Evolutionary conservation across 1,140 invertebrate genomes (phyloP).

Genomic region (Tribolium castaneum): DNA sequence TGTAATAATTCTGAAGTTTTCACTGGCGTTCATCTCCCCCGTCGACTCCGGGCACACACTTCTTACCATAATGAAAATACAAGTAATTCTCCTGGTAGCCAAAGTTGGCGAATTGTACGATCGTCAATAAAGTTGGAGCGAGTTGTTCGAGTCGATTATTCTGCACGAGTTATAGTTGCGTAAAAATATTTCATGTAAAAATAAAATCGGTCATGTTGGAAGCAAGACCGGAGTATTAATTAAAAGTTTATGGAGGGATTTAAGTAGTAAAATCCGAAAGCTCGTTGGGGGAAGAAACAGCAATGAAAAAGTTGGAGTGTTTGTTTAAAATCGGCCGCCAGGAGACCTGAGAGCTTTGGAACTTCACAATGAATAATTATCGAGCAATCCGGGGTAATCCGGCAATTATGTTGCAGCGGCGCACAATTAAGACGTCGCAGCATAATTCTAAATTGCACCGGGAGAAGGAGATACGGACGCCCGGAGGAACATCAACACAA

Average conservation of each 20-base stretch:
- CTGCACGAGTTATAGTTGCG: background rate
- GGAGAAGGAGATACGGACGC: background rate
- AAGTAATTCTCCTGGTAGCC: background rate
- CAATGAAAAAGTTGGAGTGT: background rate
- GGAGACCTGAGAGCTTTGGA: background rate
- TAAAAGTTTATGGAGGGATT: background rate
- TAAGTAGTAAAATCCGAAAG: background rate
- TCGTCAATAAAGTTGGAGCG: background rate
- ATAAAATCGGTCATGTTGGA: background rate
- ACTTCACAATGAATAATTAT: conserved; percentile 1
- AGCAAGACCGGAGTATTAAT: background rate
- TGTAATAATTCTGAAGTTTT: background rate
- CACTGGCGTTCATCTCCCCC: background rate
- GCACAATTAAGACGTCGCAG: conserved; percentile 1
- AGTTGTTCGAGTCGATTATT: background rate
- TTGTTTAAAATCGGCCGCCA: background rate
- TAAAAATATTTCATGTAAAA: background rate
- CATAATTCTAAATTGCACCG: background rate
- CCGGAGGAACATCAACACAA: conserved; percentile 6
- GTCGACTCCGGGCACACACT: background rate
- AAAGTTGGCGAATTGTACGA: background rate
- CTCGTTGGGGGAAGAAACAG: too few relatives aligned
- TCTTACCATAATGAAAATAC: background rate
- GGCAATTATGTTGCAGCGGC: background rate
- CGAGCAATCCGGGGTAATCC: background rate